These are phyloP conservation scores for Numida meleagris DNA, from an alignment of 2,113 vertebrate genomes.

Conservation along the genomic window DNA sequence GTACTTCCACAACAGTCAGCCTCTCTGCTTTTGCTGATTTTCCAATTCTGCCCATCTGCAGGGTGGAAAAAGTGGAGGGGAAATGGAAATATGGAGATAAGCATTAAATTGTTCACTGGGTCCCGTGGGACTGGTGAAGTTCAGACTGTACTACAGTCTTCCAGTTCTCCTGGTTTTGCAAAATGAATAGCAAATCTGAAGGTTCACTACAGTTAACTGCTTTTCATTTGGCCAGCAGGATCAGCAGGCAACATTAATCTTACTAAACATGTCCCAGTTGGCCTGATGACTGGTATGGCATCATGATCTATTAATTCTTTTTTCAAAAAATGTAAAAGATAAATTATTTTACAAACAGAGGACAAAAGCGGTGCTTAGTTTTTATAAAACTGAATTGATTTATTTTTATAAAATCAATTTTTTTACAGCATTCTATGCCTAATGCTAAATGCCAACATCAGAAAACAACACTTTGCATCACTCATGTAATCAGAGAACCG, in stretches of 20 bases:
- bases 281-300: neutral
- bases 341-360: neutral
- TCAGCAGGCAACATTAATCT: neutral
- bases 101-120: neutral
- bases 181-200: neutral
- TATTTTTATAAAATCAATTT: neutral
- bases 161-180: neutral
- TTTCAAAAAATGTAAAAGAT: neutral
- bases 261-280: neutral
- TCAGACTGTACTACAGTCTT: neutral
- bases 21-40: neutral
- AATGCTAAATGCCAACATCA: neutral
- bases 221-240: neutral
- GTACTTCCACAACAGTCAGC: neutral
- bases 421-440: neutral
- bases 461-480: neutral
- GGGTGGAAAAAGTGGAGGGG: neutral
- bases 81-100: slow-evolving; percentile 6
- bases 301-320: neutral
- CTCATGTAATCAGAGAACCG: no score
- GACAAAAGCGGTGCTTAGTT: neutral
- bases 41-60: neutral
- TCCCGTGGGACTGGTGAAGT: neutral
- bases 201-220: neutral
- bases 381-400: neutral